These are phyloP conservation scores for Acropora tenuis DNA, from an alignment of 64 coral and sea anemone genomes.

Conservation along the genomic window DNA sequence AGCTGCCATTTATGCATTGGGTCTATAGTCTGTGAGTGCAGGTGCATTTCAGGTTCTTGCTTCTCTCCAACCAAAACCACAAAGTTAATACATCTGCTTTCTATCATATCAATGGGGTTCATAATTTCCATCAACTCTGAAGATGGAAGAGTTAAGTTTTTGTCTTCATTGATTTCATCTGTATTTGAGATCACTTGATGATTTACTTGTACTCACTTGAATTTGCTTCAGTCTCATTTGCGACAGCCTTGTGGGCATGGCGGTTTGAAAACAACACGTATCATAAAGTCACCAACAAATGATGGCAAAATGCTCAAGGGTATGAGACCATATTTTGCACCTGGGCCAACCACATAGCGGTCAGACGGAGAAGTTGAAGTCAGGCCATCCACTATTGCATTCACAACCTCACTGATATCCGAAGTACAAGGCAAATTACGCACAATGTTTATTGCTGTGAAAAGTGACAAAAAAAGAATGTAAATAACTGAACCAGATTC, in stretches of 20 bases:
- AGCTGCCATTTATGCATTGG: too few species aligned
- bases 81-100: too few species aligned
- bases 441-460: conserved; percentile 12
- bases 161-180: too few species aligned
- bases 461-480: not conserved
- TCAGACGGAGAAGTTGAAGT: conserved; percentile 15
- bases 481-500: not conserved
- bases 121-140: too few species aligned
- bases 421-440: not conserved
- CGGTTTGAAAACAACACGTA: not conserved
- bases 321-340: not conserved
- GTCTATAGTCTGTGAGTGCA: too few species aligned
- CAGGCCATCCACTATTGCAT: conserved; percentile 49
- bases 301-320: not conserved
- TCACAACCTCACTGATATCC: conserved; percentile 20
- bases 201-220: too few species aligned
- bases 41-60: too few species aligned
- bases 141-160: too few species aligned
- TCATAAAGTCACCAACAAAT: conserved; percentile 16
- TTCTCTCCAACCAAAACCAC: too few species aligned
- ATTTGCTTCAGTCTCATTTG: too few species aligned
- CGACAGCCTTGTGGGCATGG: not conserved
- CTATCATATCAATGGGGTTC: too few species aligned
- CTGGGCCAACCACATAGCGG: conserved; percentile 38
- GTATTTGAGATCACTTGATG: too few species aligned